A percentile compares a stretch with the other conserved stretches of the same genome.
phyloP scores from a whole-genome alignment of 1,140 invertebrate genomes.

The Atopsyche davidsoni region DNA sequence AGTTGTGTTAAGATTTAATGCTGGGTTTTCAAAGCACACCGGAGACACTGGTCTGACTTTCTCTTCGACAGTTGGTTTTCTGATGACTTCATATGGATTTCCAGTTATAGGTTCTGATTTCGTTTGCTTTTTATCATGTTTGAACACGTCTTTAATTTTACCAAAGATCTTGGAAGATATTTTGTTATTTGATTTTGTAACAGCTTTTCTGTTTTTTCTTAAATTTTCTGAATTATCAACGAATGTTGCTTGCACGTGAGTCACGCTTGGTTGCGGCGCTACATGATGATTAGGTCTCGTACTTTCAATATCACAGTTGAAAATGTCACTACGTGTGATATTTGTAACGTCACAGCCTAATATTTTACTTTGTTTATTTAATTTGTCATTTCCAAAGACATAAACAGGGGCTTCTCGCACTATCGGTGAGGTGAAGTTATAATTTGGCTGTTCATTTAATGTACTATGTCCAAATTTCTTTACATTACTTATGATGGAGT shows the following conservation, averaged over 20 bases:
- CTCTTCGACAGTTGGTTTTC: conserved; percentile 38
- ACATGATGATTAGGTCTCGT: conserved; percentile 3
- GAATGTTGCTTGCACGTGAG: conserved; percentile 12
- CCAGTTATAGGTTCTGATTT: conserved; percentile 32
- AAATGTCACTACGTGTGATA: conserved; percentile 42
- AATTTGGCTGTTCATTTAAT: conserved; percentile 17
- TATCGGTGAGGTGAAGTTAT: conserved; percentile 3
- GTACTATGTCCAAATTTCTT: conserved; percentile 18
- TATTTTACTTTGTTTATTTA: conserved; percentile 47
- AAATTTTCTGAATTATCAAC: conserved; percentile 11
- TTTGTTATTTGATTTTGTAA: conserved; percentile 31
- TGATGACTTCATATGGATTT: conserved; percentile 46
- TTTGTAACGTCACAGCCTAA: conserved; percentile 43
- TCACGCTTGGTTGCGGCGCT: conserved; percentile 8
- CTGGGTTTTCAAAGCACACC: conserved; percentile 43
- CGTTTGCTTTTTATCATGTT: conserved; percentile 38
- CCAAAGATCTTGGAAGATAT: conserved; percentile 45
- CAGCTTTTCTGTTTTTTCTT: conserved; percentile 8
- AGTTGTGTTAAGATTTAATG: conserved; percentile 42
- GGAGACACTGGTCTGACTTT: conserved; percentile 32
- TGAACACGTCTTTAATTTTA: conserved; percentile 45
- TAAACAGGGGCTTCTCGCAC: conserved; percentile 6
- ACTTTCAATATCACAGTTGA: conserved; percentile 39
- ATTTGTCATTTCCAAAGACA: conserved; percentile 28
- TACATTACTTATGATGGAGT: conserved; percentile 11